phyloP scores from a whole-genome alignment of 1,140 invertebrate species.

The Cherax destructor region DNA sequence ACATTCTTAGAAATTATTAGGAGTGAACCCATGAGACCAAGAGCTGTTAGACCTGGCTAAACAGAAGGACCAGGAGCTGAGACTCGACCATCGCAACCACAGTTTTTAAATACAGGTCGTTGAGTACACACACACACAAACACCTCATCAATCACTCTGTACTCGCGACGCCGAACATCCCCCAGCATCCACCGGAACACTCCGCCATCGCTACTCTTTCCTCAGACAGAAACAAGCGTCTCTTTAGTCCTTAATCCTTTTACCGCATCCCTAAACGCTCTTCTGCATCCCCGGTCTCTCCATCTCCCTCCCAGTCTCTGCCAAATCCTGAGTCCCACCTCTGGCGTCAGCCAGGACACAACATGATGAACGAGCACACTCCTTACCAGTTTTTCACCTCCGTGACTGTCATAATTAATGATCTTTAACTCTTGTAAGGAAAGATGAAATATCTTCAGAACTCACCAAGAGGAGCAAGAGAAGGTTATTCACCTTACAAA shows the following conservation, averaged over 20 bases:
- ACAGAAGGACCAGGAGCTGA: too few species aligned
- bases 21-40: too few species aligned
- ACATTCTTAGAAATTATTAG: too few species aligned
- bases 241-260: neutral
- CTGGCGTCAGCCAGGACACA: neutral
- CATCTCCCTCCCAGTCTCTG: neutral
- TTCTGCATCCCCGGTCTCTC: neutral
- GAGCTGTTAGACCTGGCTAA: too few species aligned
- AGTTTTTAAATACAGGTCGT: too few species aligned
- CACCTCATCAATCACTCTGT: too few species aligned
- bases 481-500: neutral
- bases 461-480: neutral
- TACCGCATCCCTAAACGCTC: neutral
- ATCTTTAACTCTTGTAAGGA: conserved; percentile 10
- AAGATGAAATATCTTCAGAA: neutral
- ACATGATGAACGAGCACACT: conserved; percentile 14
- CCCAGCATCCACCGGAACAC: too few species aligned
- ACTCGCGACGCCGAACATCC: too few species aligned
- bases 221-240: neutral
- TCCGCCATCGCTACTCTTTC: too few species aligned
- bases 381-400: neutral
- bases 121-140: too few species aligned
- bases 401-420: conserved; percentile 8
- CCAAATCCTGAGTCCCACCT: neutral
- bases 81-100: too few species aligned